These are phyloP conservation scores for human DNA, from an alignment of 2,113 vertebrate genomes.

Conservation along the genomic window GRCh38 chr5:108261001-108261500, in stretches of 20 bases:
- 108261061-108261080: not conserved
- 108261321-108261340: not conserved
- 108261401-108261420: not conserved
- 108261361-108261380: not conserved
- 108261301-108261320: not conserved
- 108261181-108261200: not conserved
- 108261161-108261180: not conserved
- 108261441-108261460: not conserved
- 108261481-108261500: not conserved
- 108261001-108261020: not conserved
- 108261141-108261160: not conserved
- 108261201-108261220: not conserved
- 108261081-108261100: not conserved
- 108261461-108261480: not conserved
- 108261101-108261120: not conserved
- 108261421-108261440: not conserved
- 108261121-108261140: not conserved
- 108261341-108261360: not conserved
- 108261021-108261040: constrained; percentile 14
- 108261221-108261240: not conserved
- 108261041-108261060: not conserved
- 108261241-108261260: not conserved
- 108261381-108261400: not conserved
- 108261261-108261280: not conserved
- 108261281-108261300: not conserved